phyloP scores from a whole-genome alignment of 2,888 invertebrate species.

The Leuctra nigra region DNA sequence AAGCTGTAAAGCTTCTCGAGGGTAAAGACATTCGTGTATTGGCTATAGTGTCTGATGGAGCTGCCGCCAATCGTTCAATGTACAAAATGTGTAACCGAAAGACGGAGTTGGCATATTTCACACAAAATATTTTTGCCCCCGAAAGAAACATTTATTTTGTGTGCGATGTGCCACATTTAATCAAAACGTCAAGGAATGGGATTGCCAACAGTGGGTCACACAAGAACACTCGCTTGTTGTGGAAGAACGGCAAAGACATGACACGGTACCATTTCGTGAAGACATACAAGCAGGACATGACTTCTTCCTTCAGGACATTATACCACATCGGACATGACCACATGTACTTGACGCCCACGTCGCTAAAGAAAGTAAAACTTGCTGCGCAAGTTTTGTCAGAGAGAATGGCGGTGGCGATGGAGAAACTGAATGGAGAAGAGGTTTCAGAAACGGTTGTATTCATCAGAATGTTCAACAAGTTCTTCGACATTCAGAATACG shows the following conservation, averaged over 20 bases:
- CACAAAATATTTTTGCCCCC: background rate
- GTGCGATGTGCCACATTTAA: background rate
- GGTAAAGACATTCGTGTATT: background rate
- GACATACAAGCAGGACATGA: conserved; percentile 1
- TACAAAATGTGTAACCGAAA: background rate
- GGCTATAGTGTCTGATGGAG: background rate
- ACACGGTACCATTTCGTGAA: background rate
- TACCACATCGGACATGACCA: background rate
- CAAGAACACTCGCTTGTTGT: background rate
- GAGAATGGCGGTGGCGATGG: background rate
- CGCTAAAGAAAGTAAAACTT: background rate
- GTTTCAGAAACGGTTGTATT: background rate
- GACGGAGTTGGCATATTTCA: background rate
- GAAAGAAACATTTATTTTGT: background rate
- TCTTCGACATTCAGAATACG: background rate
- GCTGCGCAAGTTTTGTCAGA: conserved; percentile 6
- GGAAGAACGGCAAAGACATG: conserved; percentile 5
- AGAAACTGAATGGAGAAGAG: background rate
- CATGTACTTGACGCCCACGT: conserved; percentile 1
- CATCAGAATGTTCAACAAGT: conserved; percentile 9
- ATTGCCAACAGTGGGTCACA: conserved; percentile 6
- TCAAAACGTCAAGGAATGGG: background rate
- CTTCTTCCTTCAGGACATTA: conserved; percentile 4
- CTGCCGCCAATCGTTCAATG: background rate
- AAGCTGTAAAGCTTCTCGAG: background rate